Base-by-base conservation (phyloP, 1,140 invertebrate species). In the Coelopa frigida region DNA sequence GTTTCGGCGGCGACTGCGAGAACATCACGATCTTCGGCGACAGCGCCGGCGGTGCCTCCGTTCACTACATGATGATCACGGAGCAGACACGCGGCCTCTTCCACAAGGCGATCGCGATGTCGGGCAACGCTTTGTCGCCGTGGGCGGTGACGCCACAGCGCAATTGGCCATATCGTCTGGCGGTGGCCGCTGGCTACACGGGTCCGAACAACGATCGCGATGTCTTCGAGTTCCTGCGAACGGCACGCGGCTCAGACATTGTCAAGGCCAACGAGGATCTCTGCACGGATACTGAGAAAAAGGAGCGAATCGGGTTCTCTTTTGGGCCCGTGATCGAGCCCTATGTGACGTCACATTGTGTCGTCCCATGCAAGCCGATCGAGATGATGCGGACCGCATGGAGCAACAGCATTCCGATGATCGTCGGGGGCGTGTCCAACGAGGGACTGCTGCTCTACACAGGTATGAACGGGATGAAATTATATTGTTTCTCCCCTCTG, bases 181-280 rank as follows among this genome's bases (percentile, higher is more conserved):
- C 65, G 1, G 55, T 62, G 1, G 54, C 59, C 38, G 54, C 63
- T 4, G 66, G 66, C 18, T 69, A 66, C 40, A 51, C 52, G 4
- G 53, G 68, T 1, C 70, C 59, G 6, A 62, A 64, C 17, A 59
- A 67, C 50, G 61, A 69, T 0, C 54, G 57, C 17, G 56, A 63
- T 24, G 50, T 74, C 2, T 56, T 73, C 41, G 56, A 72, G 29
- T 73, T 73, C 49, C 40, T 79, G 3, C 52, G 53, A 44, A 72
- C 61, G 3, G 87, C 87, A 11, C 79, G 84, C 49, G 76, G 73
- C 37, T 76, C 82, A 3, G 85, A 84, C 3, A 78, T 72, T 11
- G 75, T 76, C 41, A 68, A 62, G 18, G 64, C 64, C 7, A 63
- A 63, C 10, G 52, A 57, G 17, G 53, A 65, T 6, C 41, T 68